phyloP scores from a whole-genome alignment of 2,797 vertebrate species.

The Scolopax bukidnonensis region DNA sequence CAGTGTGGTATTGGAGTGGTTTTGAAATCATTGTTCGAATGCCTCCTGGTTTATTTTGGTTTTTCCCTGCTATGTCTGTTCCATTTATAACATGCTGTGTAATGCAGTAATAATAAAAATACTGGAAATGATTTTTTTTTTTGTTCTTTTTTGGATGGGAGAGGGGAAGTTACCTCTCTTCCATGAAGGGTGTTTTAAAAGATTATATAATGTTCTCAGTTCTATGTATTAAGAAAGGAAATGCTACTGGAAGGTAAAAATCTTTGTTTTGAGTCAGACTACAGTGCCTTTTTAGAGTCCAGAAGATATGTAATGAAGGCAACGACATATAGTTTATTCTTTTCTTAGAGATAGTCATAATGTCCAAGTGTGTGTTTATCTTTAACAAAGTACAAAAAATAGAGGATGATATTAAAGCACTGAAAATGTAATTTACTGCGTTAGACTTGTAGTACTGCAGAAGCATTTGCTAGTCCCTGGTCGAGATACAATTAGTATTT shows the following conservation, averaged over 20 bases:
- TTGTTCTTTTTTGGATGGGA: background rate
- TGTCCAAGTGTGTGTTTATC: background rate
- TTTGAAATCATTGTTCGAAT: background rate
- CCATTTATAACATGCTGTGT: background rate
- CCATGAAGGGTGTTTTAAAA: background rate
- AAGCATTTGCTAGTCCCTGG: background rate
- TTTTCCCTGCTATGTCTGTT: background rate
- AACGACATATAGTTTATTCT: background rate
- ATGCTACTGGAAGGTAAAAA: background rate
- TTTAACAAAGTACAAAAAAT: background rate
- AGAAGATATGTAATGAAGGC: background rate
- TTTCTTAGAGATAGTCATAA: background rate
- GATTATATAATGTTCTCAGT: background rate
- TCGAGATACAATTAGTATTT: background rate
- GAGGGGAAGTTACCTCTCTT: background rate
- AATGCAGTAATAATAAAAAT: background rate
- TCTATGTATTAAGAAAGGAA: background rate
- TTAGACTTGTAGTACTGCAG: background rate
- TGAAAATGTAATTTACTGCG: background rate
- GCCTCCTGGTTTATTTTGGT: background rate
- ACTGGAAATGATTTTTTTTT: background rate
- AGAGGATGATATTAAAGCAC: background rate
- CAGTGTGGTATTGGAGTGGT: background rate
- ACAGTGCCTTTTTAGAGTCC: background rate
- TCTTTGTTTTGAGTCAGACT: background rate